phyloP scores from a whole-genome alignment of 2,797 vertebrate species.

The Discoglossus pictus region DNA sequence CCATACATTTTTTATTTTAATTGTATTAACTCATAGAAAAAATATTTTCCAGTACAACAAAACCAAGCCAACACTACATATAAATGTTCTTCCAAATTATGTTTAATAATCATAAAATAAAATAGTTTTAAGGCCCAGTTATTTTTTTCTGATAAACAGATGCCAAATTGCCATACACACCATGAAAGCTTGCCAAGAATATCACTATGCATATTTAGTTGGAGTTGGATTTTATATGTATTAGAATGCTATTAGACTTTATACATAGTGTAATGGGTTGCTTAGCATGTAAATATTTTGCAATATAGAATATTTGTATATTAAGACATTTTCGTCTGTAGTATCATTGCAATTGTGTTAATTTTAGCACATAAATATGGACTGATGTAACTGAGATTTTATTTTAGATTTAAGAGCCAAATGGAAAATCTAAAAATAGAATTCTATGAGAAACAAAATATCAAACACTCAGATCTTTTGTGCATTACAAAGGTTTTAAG shows the following conservation, averaged over 20 bases:
- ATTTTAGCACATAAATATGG: slow-evolving; percentile 34
- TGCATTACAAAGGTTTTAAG: not conserved
- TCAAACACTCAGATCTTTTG: not conserved
- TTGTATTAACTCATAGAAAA: too few relatives aligned
- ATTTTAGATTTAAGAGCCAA: slow-evolving; percentile 20
- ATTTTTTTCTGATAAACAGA: slow-evolving; percentile 4
- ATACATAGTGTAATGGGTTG: slow-evolving; percentile 1
- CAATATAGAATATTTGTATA: slow-evolving; percentile 40
- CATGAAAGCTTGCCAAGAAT: not conserved
- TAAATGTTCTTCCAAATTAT: not conserved
- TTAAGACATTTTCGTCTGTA: slow-evolving; percentile 37
- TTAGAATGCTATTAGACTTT: slow-evolving; percentile 21
- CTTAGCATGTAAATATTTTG: slow-evolving; percentile 21
- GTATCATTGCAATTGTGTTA: slow-evolving; percentile 31
- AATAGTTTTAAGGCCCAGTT: not conserved
- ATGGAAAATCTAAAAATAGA: slow-evolving; percentile 35
- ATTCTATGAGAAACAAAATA: slow-evolving; percentile 17
- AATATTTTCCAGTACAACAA: too few relatives aligned
- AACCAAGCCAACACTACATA: too few relatives aligned
- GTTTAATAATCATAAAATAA: slow-evolving; percentile 1
- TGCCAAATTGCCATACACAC: slow-evolving; percentile 7
- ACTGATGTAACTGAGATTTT: slow-evolving; percentile 8
- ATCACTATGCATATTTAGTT: not conserved
- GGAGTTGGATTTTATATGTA: not conserved
- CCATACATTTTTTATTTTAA: too few relatives aligned